Evolutionary conservation across 1,140 invertebrate species (phyloP), one percentile per base, ranked within the genome.

Genomic region (Procambarus clarkii): DNA sequence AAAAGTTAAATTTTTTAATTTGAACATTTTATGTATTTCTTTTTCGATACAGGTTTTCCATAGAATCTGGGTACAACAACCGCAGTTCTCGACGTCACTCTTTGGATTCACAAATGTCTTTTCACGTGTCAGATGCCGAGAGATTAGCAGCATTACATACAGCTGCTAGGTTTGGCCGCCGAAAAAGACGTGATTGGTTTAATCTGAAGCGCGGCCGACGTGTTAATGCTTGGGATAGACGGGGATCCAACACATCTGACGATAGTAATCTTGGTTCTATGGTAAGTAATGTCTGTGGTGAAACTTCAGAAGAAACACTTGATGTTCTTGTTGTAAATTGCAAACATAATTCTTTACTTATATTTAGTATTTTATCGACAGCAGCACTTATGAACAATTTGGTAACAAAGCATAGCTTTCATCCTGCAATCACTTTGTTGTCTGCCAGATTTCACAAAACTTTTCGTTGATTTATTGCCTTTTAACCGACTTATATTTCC

Each of bases 61-160:
- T 91, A 85, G 89, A 91, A 79, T 91, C 89, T 44, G 89, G 89
- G 5, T 71, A 85, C 46, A 85, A 91, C 34, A 90, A 90, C 45
- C 89, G 89, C 1, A 91, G 89, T 45, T 92, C 82, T 0, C 95
- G 97, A 45, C 95, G 97, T 69, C 97, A 98, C 94, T 98, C 97
- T 0, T 95, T 97, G 7, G 97, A 98, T 94, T 98, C 97, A 74
- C 97, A 98, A 93, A 95, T 97, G 48, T 98, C 97, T 0, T 96
- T 98, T 54, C 93, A 94, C 46, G 92, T 93, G 60, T 93, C 92
- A 24, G 91, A 93, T 88, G 86, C 91, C 4, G 89, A 92, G 80
- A 78, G 92, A 18, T 64, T 88, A 24, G 86, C 92, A 60, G 87
- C 92, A 11, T 80, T 92, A 18, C 88, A 92, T 48, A 92, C 91